Percentiles rank a stretch among this genome's conserved stretches.
phyloP scores from a whole-genome alignment of 2,113 vertebrate species.

The Scolopax mira region DNA sequence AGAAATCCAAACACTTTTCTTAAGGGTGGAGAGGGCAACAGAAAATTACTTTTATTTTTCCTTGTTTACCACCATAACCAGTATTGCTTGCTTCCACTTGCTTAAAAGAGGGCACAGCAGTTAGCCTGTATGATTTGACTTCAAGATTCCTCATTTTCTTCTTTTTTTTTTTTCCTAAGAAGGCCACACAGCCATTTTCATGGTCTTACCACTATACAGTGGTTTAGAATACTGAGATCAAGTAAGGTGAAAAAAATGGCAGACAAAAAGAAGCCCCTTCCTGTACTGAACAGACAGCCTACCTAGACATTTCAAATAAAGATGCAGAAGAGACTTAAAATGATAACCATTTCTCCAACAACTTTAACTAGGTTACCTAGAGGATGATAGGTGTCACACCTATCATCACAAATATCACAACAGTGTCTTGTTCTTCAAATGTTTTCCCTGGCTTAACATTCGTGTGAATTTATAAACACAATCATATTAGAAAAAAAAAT shows the following conservation, averaged over 20 bases:
- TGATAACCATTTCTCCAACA: neutral
- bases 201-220: neutral
- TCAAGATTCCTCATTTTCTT: neutral
- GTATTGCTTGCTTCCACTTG: neutral
- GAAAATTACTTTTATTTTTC: neutral
- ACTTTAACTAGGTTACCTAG: neutral
- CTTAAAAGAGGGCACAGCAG: neutral
- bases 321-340: neutral
- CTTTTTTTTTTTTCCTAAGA: neutral
- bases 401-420: neutral
- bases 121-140: neutral
- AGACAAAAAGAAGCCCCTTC: neutral
- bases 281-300: neutral
- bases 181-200: neutral
- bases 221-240: neutral
- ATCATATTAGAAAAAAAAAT: neutral
- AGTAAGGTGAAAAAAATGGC: neutral
- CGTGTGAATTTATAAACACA: neutral
- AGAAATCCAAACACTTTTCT: neutral
- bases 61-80: neutral
- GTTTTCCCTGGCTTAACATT: neutral
- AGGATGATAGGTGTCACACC: too few relatives aligned
- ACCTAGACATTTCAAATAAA: neutral
- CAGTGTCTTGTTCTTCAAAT: neutral
- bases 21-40: neutral